These are phyloP conservation scores for Philaenus spumarius DNA, from an alignment of 1,140 invertebrate species.

Conservation along the genomic window DNA sequence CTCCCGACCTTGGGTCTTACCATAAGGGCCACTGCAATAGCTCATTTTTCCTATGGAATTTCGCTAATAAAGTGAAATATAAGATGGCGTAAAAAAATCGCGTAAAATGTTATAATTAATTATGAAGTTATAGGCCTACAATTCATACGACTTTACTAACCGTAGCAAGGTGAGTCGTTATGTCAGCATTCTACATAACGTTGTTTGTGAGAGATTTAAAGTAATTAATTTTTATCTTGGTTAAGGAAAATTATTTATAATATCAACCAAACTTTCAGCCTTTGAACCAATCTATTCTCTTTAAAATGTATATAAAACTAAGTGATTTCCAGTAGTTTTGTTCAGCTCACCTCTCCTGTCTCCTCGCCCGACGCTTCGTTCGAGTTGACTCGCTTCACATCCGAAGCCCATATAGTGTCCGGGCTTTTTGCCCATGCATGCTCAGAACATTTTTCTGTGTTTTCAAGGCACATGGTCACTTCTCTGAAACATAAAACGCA, in stretches of 20 bases:
- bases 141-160: no score
- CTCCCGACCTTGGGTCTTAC: no score
- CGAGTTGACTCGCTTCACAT: constrained; percentile 8
- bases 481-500: constrained; percentile 1
- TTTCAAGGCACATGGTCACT: neutral
- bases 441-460: neutral
- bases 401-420: constrained; percentile 5
- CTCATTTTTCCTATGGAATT: no score
- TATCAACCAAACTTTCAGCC: neutral
- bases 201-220: no score
- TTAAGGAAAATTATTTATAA: neutral
- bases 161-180: no score
- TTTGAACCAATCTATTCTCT: no score
- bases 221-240: neutral
- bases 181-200: no score
- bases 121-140: no score
- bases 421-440: constrained; percentile 1
- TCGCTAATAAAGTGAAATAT: no score
- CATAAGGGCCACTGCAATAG: no score
- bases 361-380: constrained; percentile 26
- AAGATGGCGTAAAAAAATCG: no score
- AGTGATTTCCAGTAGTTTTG: neutral
- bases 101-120: no score
- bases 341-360: constrained; percentile 23
- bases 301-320: neutral